Evolutionary conservation across 1,140 invertebrate species (phyloP).

Genomic region (Cydia fagiglandana): DNA sequence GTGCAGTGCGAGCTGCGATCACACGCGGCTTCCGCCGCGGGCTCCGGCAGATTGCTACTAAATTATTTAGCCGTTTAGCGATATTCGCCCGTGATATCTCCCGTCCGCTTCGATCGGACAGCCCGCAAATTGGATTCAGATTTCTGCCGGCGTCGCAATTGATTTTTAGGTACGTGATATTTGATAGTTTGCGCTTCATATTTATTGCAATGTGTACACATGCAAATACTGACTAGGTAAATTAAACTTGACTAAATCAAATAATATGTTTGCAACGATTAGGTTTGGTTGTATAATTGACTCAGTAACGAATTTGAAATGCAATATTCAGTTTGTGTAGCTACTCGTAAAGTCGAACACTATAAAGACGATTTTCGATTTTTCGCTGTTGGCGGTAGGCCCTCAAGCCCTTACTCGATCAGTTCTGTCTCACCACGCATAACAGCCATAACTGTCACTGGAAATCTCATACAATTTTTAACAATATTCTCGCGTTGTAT

Average conservation of each 20-base stretch:
- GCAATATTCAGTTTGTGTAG: no score
- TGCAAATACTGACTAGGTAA: conserved; percentile 22
- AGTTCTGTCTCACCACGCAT: no score
- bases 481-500: no score
- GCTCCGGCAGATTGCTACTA: conserved; percentile 70
- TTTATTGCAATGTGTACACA: conserved; percentile 52
- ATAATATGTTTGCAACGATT: no score
- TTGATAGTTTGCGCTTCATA: conserved; percentile 58
- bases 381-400: no score
- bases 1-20: conserved; percentile 26
- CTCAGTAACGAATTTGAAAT: no score
- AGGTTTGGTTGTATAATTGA: no score
- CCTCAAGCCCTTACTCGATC: no score
- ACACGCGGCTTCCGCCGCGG: conserved; percentile 48
- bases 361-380: no score
- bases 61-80: conserved; percentile 78
- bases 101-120: conserved; percentile 69
- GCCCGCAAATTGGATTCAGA: conserved; percentile 78
- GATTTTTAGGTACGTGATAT: conserved; percentile 73
- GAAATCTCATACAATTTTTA: no score
- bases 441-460: no score
- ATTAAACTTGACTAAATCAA: background rate
- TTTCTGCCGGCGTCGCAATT: conserved; percentile 73
- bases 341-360: no score
- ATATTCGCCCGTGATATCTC: conserved; percentile 74